Base-by-base conservation (phyloP, 2,113 vertebrate genomes). In the Peucedramus taeniatus region DNA sequence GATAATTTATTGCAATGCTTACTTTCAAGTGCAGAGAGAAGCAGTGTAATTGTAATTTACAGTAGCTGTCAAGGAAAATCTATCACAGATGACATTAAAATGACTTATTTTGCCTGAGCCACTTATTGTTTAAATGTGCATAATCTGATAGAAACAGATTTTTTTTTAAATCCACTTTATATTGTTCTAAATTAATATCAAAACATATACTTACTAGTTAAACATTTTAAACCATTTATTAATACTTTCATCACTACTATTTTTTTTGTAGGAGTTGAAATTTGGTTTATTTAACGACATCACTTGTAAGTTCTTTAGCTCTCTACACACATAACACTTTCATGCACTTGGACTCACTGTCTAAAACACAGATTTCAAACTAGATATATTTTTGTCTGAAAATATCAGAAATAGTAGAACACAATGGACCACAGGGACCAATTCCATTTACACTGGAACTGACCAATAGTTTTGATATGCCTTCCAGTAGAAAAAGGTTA, bases 1-100 rank as follows among this genome's bases (percentile, higher is more conserved):
- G 98, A 98, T 98, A 98, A 98, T 98, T 98, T 98, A 98, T 98
- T 98, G 98, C 98, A 98, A 98, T 98, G 98, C 98, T 98, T 98
- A 98, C 97, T 98, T 98, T 98, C 97, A 97, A 97, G 97, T 97
- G 97, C 94, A 97, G 96, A 97, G 96, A 98, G 97, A 98, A 98
- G 98, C 97, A 96, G 97, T 97, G 95, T 98, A 98, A 98, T 98
- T 98, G 98, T 98, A 98, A 98, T 98, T 98, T 98, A 98, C 98
- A 98, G 98, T 98, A 98, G 98, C 98, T 98, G 98, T 98, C 98
- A 98, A 98, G 97, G 95, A 98, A 98, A 98, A 98, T 98, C 98
- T 98, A 98, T 98, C 96, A 98, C 97, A 97, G 97, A 98, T 98
- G 98, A 98, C 98, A 98, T 98, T 98, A 98, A 98, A 98, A 98